These are phyloP conservation scores for Aleadryas rufinucha DNA, from an alignment of 2,113 vertebrate genomes.

Conservation along the genomic window DNA sequence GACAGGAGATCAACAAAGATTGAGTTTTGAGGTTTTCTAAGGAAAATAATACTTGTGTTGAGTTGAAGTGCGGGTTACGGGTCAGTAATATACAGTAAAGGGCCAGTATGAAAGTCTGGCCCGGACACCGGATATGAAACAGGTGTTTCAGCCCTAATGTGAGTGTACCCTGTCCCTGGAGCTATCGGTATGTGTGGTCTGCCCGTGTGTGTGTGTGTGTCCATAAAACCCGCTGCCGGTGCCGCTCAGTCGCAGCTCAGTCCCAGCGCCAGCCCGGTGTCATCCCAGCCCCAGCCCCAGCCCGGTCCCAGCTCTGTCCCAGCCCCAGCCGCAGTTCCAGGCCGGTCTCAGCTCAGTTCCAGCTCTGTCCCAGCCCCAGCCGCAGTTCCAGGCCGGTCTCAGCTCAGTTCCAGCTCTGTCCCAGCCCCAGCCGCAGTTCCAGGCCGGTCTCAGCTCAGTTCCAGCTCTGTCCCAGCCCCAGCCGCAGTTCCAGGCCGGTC, in stretches of 20 bases:
- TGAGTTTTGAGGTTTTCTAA: neutral
- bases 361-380: too few relatives aligned
- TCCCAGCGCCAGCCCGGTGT: neutral
- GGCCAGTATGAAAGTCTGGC: neutral
- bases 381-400: neutral
- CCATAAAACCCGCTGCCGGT: neutral
- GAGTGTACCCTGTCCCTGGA: neutral
- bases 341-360: neutral
- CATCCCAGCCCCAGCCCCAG: neutral
- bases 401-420: neutral
- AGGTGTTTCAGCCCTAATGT: neutral
- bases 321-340: too few relatives aligned
- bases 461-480: too few relatives aligned
- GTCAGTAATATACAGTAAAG: neutral
- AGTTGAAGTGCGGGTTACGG: neutral
- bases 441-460: neutral
- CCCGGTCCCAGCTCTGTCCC: neutral
- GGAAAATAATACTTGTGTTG: neutral
- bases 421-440: neutral
- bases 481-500: neutral
- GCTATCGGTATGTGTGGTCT: neutral
- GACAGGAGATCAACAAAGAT: neutral
- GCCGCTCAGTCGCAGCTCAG: fast-evolving
- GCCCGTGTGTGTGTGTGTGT: neutral
- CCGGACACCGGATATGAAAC: neutral